phyloP scores from a whole-genome alignment of 2,113 vertebrate species.

The Cottus gobio region DNA sequence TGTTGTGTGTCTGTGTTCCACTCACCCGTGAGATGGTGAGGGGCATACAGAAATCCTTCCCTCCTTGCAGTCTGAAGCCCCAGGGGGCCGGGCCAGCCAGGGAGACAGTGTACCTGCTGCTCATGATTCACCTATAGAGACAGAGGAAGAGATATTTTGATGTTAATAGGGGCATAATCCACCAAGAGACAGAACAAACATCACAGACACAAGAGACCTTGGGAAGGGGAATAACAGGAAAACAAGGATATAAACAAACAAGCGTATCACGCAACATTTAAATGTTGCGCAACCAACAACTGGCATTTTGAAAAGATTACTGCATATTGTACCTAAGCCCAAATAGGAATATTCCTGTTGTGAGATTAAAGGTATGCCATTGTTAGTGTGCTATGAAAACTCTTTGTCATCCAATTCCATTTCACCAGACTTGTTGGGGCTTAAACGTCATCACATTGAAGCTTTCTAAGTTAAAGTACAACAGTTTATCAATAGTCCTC shows the following conservation, averaged over 20 bases:
- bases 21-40: slow-evolving; percentile 95
- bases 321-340: slow-evolving; percentile 9
- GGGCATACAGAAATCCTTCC: slow-evolving; percentile 98
- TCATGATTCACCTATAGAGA: slow-evolving; percentile 86
- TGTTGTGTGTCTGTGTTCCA: slow-evolving; percentile 42
- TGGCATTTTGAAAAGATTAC: slow-evolving; percentile 17
- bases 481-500: slow-evolving; percentile 6
- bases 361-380: slow-evolving; percentile 9
- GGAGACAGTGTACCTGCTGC: slow-evolving; percentile 92
- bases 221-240: not conserved
- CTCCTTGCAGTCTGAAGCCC: slow-evolving; percentile 98
- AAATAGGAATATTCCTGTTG: slow-evolving; percentile 46
- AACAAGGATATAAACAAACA: slow-evolving; percentile 3
- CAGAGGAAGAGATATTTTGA: not conserved
- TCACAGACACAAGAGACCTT: not conserved
- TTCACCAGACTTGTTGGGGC: too few species aligned
- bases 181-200: not conserved
- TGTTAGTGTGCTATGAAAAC: not conserved
- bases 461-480: not conserved
- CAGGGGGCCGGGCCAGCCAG: slow-evolving; percentile 94
- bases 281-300: not conserved
- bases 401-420: too few species aligned
- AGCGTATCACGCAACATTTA: not conserved
- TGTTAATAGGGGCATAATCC: not conserved
- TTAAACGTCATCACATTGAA: too few species aligned